Percentiles rank a stretch among this genome's conserved stretches.
Evolutionary conservation across 1,140 invertebrate species (phyloP).

Genomic region (Cydia fagiglandana): DNA sequence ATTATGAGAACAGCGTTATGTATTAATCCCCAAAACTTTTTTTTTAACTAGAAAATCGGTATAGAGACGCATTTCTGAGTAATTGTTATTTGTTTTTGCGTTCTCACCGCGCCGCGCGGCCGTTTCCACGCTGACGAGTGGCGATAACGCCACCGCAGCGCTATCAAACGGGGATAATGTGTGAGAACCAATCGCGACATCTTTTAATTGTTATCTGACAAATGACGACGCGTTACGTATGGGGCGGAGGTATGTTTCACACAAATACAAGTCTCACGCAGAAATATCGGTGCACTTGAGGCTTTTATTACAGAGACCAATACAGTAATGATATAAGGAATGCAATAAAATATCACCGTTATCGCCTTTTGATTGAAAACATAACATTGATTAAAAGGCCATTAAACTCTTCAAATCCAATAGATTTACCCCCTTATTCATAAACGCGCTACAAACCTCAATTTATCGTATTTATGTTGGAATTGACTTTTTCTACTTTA

Average conservation of each 20-base stretch:
- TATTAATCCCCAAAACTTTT: no score
- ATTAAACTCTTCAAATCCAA: no score
- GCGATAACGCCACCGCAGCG: neutral
- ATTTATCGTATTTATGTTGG: no score
- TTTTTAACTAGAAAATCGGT: no score
- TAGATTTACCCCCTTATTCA: no score
- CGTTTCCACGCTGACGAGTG: neutral
- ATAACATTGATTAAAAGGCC: no score
- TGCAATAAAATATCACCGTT: no score
- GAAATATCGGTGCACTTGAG: neutral
- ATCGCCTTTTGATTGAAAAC: no score
- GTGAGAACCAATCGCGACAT: slow-evolving; percentile 5
- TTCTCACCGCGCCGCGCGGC: neutral
- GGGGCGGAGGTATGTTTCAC: neutral
- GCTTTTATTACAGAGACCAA: no score
- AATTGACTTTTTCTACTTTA: no score
- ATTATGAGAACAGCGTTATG: neutral
- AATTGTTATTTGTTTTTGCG: slow-evolving; percentile 6
- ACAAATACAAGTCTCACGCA: neutral
- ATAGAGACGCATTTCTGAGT: neutral
- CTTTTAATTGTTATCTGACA: neutral
- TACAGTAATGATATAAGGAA: no score
- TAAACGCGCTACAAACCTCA: no score
- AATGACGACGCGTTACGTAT: neutral
- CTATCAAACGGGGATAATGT: neutral